Evolutionary conservation across 2,888 invertebrate genomes (phyloP).

Genomic region (Synanthedon andrenaeformis): DNA sequence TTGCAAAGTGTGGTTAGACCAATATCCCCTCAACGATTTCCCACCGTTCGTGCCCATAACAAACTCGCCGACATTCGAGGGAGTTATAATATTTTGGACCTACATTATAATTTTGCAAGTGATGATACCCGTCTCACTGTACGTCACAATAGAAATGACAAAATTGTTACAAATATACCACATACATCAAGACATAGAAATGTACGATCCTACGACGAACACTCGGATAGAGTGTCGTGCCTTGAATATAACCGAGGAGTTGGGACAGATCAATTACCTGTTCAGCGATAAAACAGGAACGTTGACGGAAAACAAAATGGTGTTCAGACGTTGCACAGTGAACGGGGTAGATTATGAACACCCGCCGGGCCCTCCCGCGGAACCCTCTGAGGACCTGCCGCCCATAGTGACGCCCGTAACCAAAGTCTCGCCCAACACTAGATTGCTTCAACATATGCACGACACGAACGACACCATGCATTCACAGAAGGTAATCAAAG

Average conservation of each 20-base stretch:
- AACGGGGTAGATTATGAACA: conserved; percentile 92
- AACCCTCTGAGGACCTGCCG: conserved; percentile 65
- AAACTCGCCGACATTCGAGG: conserved; percentile 76
- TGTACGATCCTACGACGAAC: conserved; percentile 87
- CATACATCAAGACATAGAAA: conserved; percentile 89
- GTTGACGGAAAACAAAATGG: conserved; percentile 97
- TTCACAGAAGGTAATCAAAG: conserved; percentile 63
- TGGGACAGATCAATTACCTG: conserved; percentile 91
- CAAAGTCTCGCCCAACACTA: conserved; percentile 51
- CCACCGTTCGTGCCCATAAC: conserved; percentile 77
- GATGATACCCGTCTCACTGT: conserved; percentile 96
- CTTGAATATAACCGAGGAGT: conserved; percentile 95
- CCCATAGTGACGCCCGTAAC: conserved; percentile 60
- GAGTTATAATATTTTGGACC: conserved; percentile 92
- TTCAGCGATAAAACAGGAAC: conserved; percentile 99
- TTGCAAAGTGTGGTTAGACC: conserved; percentile 86
- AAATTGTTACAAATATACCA: conserved; percentile 96
- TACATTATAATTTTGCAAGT: conserved; percentile 96
- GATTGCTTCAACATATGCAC: conserved; percentile 48
- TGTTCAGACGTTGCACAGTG: conserved; percentile 91
- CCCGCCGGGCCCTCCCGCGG: conserved; percentile 77
- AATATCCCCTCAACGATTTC: conserved; percentile 60
- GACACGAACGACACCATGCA: conserved; percentile 65
- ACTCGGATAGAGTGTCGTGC: conserved; percentile 86
- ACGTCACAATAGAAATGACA: conserved; percentile 96